A percentile compares a stretch with the other conserved stretches of the same genome.
Evolutionary conservation across 2,797 vertebrate species (phyloP).

Genomic region (Hemibagrus guttatus): DNA sequence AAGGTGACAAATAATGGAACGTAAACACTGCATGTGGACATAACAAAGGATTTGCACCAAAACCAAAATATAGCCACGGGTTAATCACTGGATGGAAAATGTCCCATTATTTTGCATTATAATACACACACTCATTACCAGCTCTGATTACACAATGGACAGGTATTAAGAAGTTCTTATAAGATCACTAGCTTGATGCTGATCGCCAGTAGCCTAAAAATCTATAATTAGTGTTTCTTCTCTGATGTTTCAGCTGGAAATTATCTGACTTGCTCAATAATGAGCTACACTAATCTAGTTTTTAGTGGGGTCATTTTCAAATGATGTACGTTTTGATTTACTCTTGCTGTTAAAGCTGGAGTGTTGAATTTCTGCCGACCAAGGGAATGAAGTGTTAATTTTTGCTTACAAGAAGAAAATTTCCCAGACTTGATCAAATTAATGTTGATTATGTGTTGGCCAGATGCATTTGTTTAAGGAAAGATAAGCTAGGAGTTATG

Average conservation of each 20-base stretch:
- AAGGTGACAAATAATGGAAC: background rate
- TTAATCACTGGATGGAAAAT: background rate
- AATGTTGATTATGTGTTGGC: conserved; percentile 74
- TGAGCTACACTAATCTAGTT: conserved; percentile 69
- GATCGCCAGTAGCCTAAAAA: background rate
- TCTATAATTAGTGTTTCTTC: conserved; percentile 15
- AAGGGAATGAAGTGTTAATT: conserved; percentile 85
- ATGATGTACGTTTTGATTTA: conserved; percentile 71
- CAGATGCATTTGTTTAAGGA: conserved; percentile 76
- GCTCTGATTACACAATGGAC: conserved; percentile 4
- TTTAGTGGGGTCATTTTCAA: conserved; percentile 65
- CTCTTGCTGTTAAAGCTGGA: conserved; percentile 68
- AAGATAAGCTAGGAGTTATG: conserved; percentile 67
- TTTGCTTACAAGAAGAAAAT: conserved; percentile 84
- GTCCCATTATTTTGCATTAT: background rate
- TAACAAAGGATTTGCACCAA: background rate
- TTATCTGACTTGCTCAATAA: conserved; percentile 63
- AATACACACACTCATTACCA: background rate
- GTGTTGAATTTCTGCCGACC: conserved; percentile 84
- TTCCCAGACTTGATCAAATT: conserved; percentile 76
- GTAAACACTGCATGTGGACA: background rate
- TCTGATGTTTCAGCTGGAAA: conserved; percentile 55
- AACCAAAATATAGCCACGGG: background rate
- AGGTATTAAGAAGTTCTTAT: background rate
- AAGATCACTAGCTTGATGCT: background rate